Conservation (phyloP, 2,888 invertebrate species). For the Gerosis bhagava region DNA sequence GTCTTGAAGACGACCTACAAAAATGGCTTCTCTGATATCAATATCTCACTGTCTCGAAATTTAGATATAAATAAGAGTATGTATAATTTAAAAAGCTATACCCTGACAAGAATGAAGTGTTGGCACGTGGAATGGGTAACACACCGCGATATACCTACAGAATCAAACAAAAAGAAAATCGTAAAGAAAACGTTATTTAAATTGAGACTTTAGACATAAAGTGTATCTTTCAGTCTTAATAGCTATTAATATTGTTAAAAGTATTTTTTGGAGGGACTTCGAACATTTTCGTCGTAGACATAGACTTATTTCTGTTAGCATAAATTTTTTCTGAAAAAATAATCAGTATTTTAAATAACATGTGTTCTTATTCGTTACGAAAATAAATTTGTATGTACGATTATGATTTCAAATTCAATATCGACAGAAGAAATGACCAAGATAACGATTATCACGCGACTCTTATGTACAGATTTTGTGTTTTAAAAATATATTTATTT, state of each 20-base stretch:
- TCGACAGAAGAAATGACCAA: no score
- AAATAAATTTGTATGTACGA: no score
- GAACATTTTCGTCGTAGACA: constrained; percentile 59
- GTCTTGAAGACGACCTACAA: no score
- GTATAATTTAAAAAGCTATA: constrained; percentile 52
- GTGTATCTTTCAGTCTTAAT: constrained; percentile 77
- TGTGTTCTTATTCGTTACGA: no score
- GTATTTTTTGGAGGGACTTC: constrained; percentile 76
- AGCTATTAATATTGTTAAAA: constrained; percentile 73
- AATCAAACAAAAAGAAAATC: not conserved
- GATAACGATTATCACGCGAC: no score
- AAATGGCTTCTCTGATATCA: not conserved
- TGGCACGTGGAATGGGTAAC: constrained; percentile 69
- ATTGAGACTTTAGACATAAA: constrained; percentile 47
- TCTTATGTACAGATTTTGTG: no score
- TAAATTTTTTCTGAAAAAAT: constrained; percentile 62
- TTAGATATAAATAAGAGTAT: constrained; percentile 22
- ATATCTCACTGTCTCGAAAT: not conserved
- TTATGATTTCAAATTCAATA: no score
- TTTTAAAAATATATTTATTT: no score
- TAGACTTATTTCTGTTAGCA: constrained; percentile 56
- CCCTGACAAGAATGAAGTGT: constrained; percentile 68
- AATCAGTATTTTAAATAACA: constrained; percentile 61
- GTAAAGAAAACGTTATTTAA: no score
- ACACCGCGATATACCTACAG: no score